phyloP scores from a whole-genome alignment of 2,888 invertebrate species.

The Eristalis tenax region DNA sequence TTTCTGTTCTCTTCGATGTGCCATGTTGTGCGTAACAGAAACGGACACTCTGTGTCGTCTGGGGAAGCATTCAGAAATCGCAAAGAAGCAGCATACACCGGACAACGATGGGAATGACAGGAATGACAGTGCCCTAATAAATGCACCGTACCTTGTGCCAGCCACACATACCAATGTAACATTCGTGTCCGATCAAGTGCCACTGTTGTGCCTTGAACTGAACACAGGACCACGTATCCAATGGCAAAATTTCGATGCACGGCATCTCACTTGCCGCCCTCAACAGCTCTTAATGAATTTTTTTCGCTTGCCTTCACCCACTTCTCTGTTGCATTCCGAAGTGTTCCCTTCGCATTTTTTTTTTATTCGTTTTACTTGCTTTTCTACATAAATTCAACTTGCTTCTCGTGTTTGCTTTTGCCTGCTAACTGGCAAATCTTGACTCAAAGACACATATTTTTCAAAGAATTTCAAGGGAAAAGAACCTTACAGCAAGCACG shows the following conservation, averaged over 20 bases:
- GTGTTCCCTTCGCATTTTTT: background rate
- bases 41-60: too few species aligned
- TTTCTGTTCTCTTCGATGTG: too few species aligned
- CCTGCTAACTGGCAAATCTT: background rate
- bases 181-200: background rate
- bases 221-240: background rate
- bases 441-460: background rate
- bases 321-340: background rate
- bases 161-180: background rate
- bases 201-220: background rate
- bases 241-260: background rate
- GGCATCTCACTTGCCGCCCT: background rate
- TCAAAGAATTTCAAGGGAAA: background rate
- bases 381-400: background rate
- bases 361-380: background rate
- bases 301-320: background rate
- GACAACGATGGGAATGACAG: too few species aligned
- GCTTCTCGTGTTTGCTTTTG: background rate
- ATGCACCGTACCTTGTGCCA: too few species aligned
- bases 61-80: too few species aligned
- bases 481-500: background rate
- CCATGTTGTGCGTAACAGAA: too few species aligned
- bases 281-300: background rate
- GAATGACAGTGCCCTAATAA: too few species aligned
- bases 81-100: too few species aligned